These are phyloP conservation scores for Oncorhynchus clarkii DNA, from an alignment of 2,113 vertebrate genomes.

Conservation along the genomic window DNA sequence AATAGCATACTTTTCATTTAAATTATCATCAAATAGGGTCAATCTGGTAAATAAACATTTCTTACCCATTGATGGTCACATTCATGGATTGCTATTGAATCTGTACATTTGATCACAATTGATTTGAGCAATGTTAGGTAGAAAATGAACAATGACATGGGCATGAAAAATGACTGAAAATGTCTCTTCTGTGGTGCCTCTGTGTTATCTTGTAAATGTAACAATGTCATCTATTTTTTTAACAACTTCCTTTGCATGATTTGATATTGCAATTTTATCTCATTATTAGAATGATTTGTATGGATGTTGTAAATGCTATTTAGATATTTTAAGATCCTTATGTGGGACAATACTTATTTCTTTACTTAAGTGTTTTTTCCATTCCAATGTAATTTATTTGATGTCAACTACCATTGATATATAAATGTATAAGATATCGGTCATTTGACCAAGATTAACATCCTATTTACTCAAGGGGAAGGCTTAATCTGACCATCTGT, in stretches of 20 bases:
- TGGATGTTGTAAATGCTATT: not conserved
- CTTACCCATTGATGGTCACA: not conserved
- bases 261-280: not conserved
- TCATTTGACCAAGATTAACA: no score
- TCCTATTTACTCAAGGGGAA: no score
- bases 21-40: no score
- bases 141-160: not conserved
- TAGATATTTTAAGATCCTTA: no score
- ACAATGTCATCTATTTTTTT: not conserved
- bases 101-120: not conserved
- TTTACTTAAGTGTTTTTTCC: no score
- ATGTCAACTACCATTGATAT: no score
- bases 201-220: not conserved
- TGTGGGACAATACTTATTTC: no score
- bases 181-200: not conserved
- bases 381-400: no score
- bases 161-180: not conserved
- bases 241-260: no score
- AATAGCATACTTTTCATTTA: not conserved
- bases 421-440: no score
- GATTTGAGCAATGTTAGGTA: not conserved
- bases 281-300: not conserved
- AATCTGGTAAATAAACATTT: not conserved
- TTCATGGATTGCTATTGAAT: not conserved
- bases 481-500: no score